A percentile compares a stretch with the other conserved stretches of the same genome.
These are phyloP conservation scores for Caenorhabditis uteleia DNA, from an alignment of 2,888 invertebrate species.

Conservation along the genomic window DNA sequence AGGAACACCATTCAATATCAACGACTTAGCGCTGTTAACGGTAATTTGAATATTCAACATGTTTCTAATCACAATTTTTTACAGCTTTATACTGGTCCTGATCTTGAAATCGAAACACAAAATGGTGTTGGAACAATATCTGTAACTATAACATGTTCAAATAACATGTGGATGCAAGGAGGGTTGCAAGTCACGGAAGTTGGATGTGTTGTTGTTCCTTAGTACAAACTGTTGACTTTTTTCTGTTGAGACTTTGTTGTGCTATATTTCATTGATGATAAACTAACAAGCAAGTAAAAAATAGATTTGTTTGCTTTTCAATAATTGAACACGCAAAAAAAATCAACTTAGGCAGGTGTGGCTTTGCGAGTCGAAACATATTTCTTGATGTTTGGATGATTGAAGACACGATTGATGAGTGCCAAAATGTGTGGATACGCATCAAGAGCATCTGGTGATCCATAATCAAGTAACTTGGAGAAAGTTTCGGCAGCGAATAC, in stretches of 20 bases:
- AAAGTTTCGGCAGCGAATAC: constrained; percentile 63
- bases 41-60: no score
- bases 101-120: no score
- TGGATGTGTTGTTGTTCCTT: no score
- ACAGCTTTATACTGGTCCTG: no score
- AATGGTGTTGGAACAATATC: no score
- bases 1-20: no score
- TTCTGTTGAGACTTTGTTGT: not conserved
- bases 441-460: constrained; percentile 55
- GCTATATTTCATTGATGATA: not conserved
- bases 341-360: constrained; percentile 23
- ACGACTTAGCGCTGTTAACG: no score
- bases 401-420: constrained; percentile 59
- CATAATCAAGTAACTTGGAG: constrained; percentile 56
- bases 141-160: no score
- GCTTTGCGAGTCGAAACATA: constrained; percentile 47
- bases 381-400: constrained; percentile 54
- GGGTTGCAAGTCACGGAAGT: no score
- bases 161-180: no score
- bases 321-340: not conserved
- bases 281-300: not conserved
- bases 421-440: constrained; percentile 60
- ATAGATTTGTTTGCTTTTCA: not conserved
- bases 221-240: no score
- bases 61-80: no score